These are phyloP conservation scores for Abramis brama DNA, from an alignment of 2,113 vertebrate species.

Conservation along the genomic window DNA sequence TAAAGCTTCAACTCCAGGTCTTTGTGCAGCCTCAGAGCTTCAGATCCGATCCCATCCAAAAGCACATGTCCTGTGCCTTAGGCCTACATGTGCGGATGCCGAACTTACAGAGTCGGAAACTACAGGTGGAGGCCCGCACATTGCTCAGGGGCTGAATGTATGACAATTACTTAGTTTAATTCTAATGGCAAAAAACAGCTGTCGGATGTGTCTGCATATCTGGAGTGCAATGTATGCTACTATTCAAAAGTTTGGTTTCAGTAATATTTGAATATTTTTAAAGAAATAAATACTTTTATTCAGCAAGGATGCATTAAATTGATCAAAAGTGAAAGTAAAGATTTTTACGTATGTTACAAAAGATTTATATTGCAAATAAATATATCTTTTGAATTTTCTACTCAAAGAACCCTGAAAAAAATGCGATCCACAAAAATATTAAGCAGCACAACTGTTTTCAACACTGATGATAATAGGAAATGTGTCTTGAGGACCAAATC, in stretches of 20 bases:
- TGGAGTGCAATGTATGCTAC: background rate
- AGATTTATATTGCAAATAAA: background rate
- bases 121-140: conserved; percentile 3
- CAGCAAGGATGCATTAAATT: background rate
- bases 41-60: conserved; percentile 38
- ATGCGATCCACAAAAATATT: background rate
- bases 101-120: background rate
- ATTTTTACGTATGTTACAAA: background rate
- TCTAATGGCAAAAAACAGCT: background rate
- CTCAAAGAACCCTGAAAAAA: too few relatives aligned
- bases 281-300: background rate
- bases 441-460: background rate
- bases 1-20: conserved; percentile 42
- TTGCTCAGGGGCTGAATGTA: background rate
- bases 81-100: conserved; percentile 1
- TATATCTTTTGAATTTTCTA: background rate
- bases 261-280: too few relatives aligned
- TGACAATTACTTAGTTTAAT: background rate
- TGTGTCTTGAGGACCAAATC: background rate
- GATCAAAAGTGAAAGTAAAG: background rate
- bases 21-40: conserved; percentile 53
- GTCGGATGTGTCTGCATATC: background rate
- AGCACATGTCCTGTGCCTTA: conserved; percentile 37
- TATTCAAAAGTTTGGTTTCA: too few relatives aligned
- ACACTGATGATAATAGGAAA: background rate